phyloP scores from a whole-genome alignment of 1,140 invertebrate species.

The Neotoxoptera formosana region DNA sequence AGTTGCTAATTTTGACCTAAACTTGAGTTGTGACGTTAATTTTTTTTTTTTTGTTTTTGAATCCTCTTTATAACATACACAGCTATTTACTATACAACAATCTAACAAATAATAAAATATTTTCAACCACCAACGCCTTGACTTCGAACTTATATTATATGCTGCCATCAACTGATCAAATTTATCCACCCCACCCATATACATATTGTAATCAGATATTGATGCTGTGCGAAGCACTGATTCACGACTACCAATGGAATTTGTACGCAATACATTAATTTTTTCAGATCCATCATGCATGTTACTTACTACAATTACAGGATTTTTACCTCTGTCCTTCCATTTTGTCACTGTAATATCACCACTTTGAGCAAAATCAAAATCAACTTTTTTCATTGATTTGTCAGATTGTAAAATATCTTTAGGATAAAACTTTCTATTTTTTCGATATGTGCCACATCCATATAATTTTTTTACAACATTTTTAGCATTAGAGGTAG shows the following conservation, averaged over 20 bases:
- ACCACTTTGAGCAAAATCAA: background rate
- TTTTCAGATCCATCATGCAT: slow-evolving; percentile 21
- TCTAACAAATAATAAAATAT: slow-evolving; percentile 59
- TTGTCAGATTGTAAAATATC: background rate
- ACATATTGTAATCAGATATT: background rate
- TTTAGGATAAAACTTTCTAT: slow-evolving; percentile 11
- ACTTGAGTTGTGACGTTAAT: slow-evolving; percentile 12
- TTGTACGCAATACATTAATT: background rate
- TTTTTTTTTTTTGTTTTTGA: slow-evolving; percentile 36
- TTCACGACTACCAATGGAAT: background rate
- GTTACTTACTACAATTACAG: background rate
- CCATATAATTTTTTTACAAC: slow-evolving; percentile 3
- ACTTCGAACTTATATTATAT: slow-evolving; percentile 1
- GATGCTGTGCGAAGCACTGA: background rate
- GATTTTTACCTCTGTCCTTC: background rate
- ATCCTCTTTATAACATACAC: slow-evolving; percentile 48
- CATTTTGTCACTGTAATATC: background rate
- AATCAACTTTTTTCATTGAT: background rate
- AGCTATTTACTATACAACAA: slow-evolving; percentile 58
- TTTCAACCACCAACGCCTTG: slow-evolving; percentile 58
- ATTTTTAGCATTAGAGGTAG: background rate
- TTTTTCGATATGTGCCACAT: background rate
- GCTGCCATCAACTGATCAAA: background rate
- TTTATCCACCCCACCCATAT: background rate
- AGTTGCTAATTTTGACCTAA: background rate